Base-by-base conservation (phyloP, 2,888 invertebrate species). In the Pterostichus madidus region DNA sequence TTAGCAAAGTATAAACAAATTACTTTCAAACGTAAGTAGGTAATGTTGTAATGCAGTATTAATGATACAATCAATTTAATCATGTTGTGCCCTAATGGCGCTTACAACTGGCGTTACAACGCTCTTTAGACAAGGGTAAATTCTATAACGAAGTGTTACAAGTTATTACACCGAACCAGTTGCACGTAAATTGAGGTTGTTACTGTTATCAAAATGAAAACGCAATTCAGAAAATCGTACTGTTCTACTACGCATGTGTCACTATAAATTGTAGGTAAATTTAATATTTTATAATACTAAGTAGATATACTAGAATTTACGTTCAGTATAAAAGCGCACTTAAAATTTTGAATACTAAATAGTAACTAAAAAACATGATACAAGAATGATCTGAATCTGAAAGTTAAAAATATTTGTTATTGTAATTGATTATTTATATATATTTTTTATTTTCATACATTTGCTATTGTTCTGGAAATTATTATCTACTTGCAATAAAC, bases 11-110 rank as follows among this genome's bases (percentile, higher is more conserved):
- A 71, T 71, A 39, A 39, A 15, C 17, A 39, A 44, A 44, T 71
- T 71, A 71, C 44, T 71, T 71, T 71, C 44, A 39, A 44, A 39
- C 44, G 44, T 39, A 71, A 71, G 68, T 71, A 44, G 68, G 44
- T 71, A 71, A 39, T 71, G 68, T 71, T 71, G 68, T 71, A 71
- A 71, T 44, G 68, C 68, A 71, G 44, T 39, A 44, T 44, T 71
- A 71, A 71, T 39, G 68, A 44, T 71, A 71, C 68, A 71, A 71
- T 71, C 68, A 71, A 71, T 71, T 71, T 71, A 39, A 71, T 71
- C 39, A 64, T 64, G 64, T 39, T 44, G 44, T 15, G 68, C 44
- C 68, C 44, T 71, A 71, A 71, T 71, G 68, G 39, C 15, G 39
- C 10, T 4, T 31, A 35, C 35, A 13, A 31, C 64, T 6, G 64